A percentile compares a stretch with the other conserved stretches of the same genome.
These are phyloP conservation scores for Trichoplusia ni DNA, from an alignment of 1,140 invertebrate genomes.

Conservation along the genomic window DNA sequence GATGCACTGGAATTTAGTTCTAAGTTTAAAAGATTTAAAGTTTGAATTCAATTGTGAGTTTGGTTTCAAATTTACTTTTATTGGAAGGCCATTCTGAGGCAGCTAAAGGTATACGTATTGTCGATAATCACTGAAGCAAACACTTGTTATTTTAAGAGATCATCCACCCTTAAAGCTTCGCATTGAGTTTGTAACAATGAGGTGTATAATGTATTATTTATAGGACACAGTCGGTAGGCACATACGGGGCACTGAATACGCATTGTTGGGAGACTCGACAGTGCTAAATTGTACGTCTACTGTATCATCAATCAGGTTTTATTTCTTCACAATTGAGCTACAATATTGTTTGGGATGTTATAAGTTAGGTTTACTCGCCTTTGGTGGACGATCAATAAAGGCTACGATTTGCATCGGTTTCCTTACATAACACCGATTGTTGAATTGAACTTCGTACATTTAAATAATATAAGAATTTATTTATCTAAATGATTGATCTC, in stretches of 20 bases:
- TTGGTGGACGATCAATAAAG: slow-evolving; percentile 5
- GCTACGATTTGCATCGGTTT: slow-evolving; percentile 18
- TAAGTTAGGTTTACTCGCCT: slow-evolving; percentile 15
- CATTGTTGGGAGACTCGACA: slow-evolving; percentile 47
- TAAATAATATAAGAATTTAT: no score
- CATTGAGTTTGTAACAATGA: slow-evolving; percentile 70
- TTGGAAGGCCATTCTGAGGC: slow-evolving; percentile 69
- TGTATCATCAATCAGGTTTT: slow-evolving; percentile 69
- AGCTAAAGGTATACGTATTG: slow-evolving; percentile 77
- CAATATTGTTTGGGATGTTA: slow-evolving; percentile 45
- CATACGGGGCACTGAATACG: slow-evolving; percentile 56
- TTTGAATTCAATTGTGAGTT: slow-evolving; percentile 26
- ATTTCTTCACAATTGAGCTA: slow-evolving; percentile 61
- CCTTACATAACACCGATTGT: background rate
- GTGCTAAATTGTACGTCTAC: slow-evolving; percentile 48
- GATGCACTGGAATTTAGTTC: slow-evolving; percentile 30
- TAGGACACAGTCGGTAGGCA: slow-evolving; percentile 77
- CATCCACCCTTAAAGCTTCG: slow-evolving; percentile 77
- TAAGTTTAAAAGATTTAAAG: slow-evolving; percentile 18
- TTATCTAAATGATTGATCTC: background rate
- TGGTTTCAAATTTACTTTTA: slow-evolving; percentile 26
- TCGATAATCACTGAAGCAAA: slow-evolving; percentile 81
- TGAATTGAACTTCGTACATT: no score
- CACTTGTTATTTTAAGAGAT: slow-evolving; percentile 82
- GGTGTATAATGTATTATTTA: slow-evolving; percentile 80